Evolutionary conservation across 2,797 vertebrate genomes (phyloP).

Genomic region (Ctenopoma kingsleyae): DNA sequence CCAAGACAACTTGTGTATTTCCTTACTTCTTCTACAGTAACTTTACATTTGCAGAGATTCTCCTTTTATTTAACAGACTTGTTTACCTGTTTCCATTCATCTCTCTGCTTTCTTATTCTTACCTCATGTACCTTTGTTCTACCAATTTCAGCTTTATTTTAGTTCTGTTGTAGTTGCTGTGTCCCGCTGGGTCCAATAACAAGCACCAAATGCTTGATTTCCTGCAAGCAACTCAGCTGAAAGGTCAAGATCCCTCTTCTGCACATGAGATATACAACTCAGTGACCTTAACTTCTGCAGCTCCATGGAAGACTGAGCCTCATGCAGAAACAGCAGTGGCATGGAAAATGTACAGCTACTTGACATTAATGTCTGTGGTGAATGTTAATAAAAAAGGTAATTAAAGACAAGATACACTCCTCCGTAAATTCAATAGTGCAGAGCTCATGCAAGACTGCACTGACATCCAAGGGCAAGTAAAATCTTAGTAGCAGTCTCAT

Average conservation of each 20-base stretch:
- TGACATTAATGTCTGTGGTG: slow-evolving; percentile 51
- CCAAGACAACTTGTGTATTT: not conserved
- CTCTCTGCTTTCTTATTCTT: slow-evolving; percentile 5
- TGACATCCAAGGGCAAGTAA: slow-evolving; percentile 41
- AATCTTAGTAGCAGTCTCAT: slow-evolving; percentile 27
- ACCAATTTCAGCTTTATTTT: slow-evolving; percentile 31
- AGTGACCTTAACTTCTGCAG: slow-evolving; percentile 62
- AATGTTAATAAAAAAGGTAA: slow-evolving; percentile 58
- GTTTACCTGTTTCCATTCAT: not conserved
- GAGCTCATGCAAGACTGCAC: slow-evolving; percentile 46
- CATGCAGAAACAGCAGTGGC: slow-evolving; percentile 33
- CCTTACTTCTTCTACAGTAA: not conserved
- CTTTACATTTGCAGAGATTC: not conserved
- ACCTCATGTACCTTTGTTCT: slow-evolving; percentile 8
- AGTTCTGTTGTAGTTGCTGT: slow-evolving; percentile 40
- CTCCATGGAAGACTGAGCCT: slow-evolving; percentile 39
- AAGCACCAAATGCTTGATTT: slow-evolving; percentile 52
- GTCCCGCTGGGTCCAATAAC: slow-evolving; percentile 57
- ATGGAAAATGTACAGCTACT: slow-evolving; percentile 46
- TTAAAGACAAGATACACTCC: slow-evolving; percentile 51
- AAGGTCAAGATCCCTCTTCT: slow-evolving; percentile 69
- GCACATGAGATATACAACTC: slow-evolving; percentile 51
- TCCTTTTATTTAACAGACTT: slow-evolving; percentile 6
- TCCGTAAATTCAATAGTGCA: slow-evolving; percentile 40
- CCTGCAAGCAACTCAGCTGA: slow-evolving; percentile 48